These are phyloP conservation scores for Lordiphosa clarofinis DNA, from an alignment of 1,140 invertebrate species.

Conservation along the genomic window DNA sequence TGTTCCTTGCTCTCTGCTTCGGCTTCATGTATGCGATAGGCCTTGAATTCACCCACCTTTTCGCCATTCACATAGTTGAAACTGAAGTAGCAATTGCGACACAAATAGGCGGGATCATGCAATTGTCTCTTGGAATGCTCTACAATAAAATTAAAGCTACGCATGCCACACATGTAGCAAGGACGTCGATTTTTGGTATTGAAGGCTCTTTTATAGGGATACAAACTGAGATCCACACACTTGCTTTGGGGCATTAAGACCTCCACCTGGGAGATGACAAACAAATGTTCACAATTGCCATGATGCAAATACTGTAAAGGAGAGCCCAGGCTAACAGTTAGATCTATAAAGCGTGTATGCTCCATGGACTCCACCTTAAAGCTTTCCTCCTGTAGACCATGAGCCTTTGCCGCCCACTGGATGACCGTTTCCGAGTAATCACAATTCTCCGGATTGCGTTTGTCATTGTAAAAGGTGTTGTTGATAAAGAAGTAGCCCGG, in stretches of 20 bases:
- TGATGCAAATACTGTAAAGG: slow-evolving; percentile 91
- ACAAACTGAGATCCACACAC: slow-evolving; percentile 30
- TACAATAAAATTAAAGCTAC: slow-evolving; percentile 83
- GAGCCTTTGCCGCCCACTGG: slow-evolving; percentile 83
- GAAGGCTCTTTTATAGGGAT: slow-evolving; percentile 81
- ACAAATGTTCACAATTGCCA: slow-evolving; percentile 93
- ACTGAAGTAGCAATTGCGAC: slow-evolving; percentile 83
- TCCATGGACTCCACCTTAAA: slow-evolving; percentile 84
- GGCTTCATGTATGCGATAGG: slow-evolving; percentile 79
- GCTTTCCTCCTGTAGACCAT: slow-evolving; percentile 79
- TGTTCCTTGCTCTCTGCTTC: background rate
- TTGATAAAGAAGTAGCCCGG: slow-evolving; percentile 89
- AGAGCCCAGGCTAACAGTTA: slow-evolving; percentile 85
- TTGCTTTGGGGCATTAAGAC: slow-evolving; percentile 77
- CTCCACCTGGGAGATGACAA: slow-evolving; percentile 87
- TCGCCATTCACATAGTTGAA: slow-evolving; percentile 84
- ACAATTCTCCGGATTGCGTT: slow-evolving; percentile 81
- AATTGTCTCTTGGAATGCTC: slow-evolving; percentile 82
- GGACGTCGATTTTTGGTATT: slow-evolving; percentile 75
- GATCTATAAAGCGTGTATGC: slow-evolving; percentile 82
- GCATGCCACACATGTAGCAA: slow-evolving; percentile 82
- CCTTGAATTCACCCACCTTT: slow-evolving; percentile 82
- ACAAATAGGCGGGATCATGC: slow-evolving; percentile 85
- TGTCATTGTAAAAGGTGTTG: slow-evolving; percentile 89
- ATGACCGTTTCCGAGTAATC: slow-evolving; percentile 85